Evolutionary conservation across 2,113 vertebrate genomes (phyloP), one percentile per base, ranked within the genome.

Genomic region (Oncorhynchus mykiss): DNA sequence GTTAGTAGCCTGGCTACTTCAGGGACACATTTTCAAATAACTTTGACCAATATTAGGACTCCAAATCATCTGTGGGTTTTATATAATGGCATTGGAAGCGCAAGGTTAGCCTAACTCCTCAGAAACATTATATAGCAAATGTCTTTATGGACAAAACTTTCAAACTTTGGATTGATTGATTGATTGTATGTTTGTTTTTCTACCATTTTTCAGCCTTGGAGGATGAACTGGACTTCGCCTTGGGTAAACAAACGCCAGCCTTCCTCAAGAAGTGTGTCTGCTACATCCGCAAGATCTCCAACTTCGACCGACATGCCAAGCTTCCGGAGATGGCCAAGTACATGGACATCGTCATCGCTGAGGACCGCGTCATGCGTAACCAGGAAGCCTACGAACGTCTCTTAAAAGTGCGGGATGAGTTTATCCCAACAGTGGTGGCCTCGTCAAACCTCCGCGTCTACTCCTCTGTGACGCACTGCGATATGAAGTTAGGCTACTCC

Each of bases 201-300:
- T 67, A 3, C 27, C 75, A 84, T 85, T 89, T 90, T 81, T 34
- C 90, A 99, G 97, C 97, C 77, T 91, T 99, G 82, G 98, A 99
- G 90, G 98, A 99, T 74, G 98, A 99, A 87, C 92, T 99, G 82
- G 97, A 99, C 90, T 99, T 99, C 80, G 98, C 98, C 77, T 92
- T 99, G 76, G 98, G 98, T 82, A 99, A 99, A 88, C 97, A 99
- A 90, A 98, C 96, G 1, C 94, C 98, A 74, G 97, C 97, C 84
- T 98, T 99, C 88, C 94, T 99, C 76, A 99, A 96, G 91, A 99
- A 99, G 90, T 99, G 98, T 59, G 98, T 99, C 84, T 99, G 98
- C 90, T 99, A 99, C 88, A 99, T 99, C 78, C 94, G 98, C 77
- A 99, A 98, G 93, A 99, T 99, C 81, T 95, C 97, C 78, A 97